These are phyloP conservation scores for Myotis pilosus DNA, from an alignment of 2,797 vertebrate species.

Conservation along the genomic window DNA sequence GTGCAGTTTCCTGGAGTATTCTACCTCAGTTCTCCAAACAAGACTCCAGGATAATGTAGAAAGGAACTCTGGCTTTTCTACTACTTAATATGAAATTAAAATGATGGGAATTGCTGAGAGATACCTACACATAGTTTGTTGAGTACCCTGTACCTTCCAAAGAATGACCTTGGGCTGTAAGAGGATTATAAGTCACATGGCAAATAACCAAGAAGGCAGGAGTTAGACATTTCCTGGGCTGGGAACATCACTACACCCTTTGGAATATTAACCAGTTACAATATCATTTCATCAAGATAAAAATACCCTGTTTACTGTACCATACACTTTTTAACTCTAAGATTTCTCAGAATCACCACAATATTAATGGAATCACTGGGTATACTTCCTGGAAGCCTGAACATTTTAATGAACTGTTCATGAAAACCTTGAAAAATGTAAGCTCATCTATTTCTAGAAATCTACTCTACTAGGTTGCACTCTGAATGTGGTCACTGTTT, in stretches of 20 bases:
- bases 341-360: not conserved
- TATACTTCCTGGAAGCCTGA: not conserved
- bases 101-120: not conserved
- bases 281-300: not conserved
- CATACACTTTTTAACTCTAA: not conserved
- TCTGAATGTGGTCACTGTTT: not conserved
- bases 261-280: not conserved
- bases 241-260: not conserved
- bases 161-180: not conserved
- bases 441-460: not conserved
- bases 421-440: constrained; percentile 1
- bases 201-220: not conserved
- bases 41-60: not conserved
- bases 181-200: not conserved
- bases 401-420: not conserved
- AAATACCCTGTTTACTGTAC: not conserved
- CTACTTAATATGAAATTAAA: constrained; percentile 2
- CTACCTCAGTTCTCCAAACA: not conserved
- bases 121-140: not conserved
- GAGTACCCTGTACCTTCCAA: not conserved
- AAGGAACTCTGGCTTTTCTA: not conserved
- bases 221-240: not conserved
- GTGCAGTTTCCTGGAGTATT: not conserved
- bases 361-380: not conserved
- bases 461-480: not conserved